phyloP scores from a whole-genome alignment of 2,113 vertebrate genomes.

The Nerophis lumbriciformis region DNA sequence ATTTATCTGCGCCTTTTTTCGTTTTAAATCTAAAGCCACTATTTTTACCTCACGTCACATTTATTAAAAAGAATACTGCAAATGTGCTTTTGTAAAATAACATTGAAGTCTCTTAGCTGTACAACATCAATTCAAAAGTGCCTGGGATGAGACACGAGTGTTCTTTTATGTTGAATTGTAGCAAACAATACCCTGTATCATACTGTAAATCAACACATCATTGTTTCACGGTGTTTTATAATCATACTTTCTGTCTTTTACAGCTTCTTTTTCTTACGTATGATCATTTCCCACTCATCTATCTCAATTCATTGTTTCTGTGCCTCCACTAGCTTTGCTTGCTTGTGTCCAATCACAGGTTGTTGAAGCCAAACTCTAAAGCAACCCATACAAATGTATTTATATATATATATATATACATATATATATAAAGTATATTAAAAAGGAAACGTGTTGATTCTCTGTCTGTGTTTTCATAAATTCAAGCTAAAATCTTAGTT shows the following conservation, averaged over 20 bases:
- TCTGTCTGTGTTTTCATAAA: conserved; percentile 11
- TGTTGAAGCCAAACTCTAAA: conserved; percentile 67
- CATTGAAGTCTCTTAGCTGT: conserved; percentile 1
- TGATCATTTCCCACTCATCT: background rate
- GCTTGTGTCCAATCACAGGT: conserved; percentile 55
- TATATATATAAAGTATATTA: conserved; percentile 68
- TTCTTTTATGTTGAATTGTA: conserved; percentile 17
- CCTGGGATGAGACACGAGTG: conserved; percentile 2
- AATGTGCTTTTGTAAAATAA: background rate
- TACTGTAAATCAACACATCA: background rate
- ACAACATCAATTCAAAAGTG: background rate
- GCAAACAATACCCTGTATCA: background rate
- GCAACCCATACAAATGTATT: conserved; percentile 68
- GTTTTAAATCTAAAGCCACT: too few species aligned
- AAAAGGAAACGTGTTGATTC: conserved; percentile 42
- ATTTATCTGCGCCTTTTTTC: background rate
- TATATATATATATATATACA: conserved; percentile 64
- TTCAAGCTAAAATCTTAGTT: background rate
- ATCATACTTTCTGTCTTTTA: conserved; percentile 3
- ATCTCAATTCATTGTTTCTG: conserved; percentile 26
- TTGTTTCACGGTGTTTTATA: background rate
- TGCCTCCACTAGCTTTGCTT: conserved; percentile 57
- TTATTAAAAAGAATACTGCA: background rate
- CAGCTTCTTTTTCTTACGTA: conserved; percentile 16
- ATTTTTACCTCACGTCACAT: too few species aligned